Base-by-base conservation (phyloP, 2,113 vertebrate genomes). In the Scolopax mira region DNA sequence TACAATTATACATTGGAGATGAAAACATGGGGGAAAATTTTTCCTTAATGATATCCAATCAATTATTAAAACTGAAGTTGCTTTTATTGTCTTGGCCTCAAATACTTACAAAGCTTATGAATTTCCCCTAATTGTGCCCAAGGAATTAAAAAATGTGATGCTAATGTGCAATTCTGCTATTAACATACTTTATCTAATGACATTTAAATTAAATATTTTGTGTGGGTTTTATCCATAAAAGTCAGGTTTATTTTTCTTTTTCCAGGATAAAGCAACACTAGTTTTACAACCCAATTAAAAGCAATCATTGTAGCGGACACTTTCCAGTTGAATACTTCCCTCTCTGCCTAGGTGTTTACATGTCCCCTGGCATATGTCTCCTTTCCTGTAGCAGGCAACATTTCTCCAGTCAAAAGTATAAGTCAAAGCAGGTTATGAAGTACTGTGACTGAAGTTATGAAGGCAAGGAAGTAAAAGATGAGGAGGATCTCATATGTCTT, bases 71-170 rank as follows among this genome's bases (percentile, higher is more conserved):
- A 65, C 39, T 46, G 52, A 92, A 82, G 44, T 33, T 37, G 24
- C 11, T 81, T 95, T 83, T 58, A 71, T 81, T 81, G 65, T 72
- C 51, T 93, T 91, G 74, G 42, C 27, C 21, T 75, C 57, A 60
- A 81, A 94, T 39, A 55, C 46, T 51, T 46, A 44, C 13, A 58
- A 79, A 70, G 23, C 25, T 73, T 39, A 54, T 13, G 28, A 89
- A 91, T 67, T 89, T 72, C 74, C 69, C 30, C 51, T 91, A 80
- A 82, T 22, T 73, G 24, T 85, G 80, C 52, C 87, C 7, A 2
- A 94, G 30, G 48, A 93, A 96, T 90, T 80, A 84, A 66, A 89
- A 69, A 77, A 44, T 91, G 21, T 85, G 80, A 72, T 61, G 51
- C 24, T 82, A 70, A 89, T 77, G 30, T 81, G 44, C 17, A 88